Percentiles rank a stretch among this genome's conserved stretches.
Conservation (phyloP, 2,797 vertebrate genomes). For the Tokudaia muenninki region DNA sequence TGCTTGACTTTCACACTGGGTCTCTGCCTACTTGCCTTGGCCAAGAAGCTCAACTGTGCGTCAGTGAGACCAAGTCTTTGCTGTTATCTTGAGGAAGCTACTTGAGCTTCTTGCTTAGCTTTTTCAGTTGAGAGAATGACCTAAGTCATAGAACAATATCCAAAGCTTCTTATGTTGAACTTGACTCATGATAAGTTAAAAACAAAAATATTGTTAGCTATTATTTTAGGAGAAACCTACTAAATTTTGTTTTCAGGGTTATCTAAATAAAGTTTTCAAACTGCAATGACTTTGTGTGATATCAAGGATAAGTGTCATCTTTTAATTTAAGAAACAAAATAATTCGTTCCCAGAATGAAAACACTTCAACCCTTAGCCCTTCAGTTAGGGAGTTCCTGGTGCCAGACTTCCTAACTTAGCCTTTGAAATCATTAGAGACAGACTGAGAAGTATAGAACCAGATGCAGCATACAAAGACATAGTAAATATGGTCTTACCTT, state of each 20-base stretch:
- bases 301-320: background rate
- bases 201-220: background rate
- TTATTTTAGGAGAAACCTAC: background rate
- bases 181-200: background rate
- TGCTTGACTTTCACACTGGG: background rate
- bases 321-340: background rate
- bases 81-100: background rate
- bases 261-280: constrained; percentile 23
- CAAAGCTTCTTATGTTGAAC: background rate
- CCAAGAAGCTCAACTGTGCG: background rate
- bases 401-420: background rate
- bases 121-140: background rate
- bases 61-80: background rate
- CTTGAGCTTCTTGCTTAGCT: background rate
- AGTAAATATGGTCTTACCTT: background rate
- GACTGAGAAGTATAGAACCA: background rate
- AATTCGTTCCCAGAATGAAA: background rate
- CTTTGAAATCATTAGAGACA: background rate
- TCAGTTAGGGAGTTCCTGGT: background rate
- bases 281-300: background rate
- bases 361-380: constrained; percentile 2
- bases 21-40: background rate
- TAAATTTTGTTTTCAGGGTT: background rate
- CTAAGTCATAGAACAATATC: background rate
- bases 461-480: background rate